A percentile compares a stretch with the other conserved stretches of the same genome.
phyloP scores from a whole-genome alignment of 2,797 vertebrate genomes.

The Champsocephalus esox region DNA sequence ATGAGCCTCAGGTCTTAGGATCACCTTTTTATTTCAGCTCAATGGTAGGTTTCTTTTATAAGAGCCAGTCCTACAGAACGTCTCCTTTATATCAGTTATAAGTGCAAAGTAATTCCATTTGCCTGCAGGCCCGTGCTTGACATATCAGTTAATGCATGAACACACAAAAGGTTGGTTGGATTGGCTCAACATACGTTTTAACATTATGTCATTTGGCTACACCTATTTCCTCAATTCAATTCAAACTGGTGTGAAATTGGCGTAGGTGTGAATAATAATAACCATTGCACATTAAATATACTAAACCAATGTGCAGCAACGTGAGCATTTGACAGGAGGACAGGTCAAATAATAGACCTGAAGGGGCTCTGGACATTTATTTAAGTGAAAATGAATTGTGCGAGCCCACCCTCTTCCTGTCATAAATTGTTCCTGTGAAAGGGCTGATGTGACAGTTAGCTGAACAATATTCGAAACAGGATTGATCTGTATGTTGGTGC shows the following conservation, averaged over 20 bases:
- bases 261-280: background rate
- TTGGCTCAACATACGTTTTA: constrained; percentile 35
- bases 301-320: constrained; percentile 3
- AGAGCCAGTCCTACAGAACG: constrained; percentile 15
- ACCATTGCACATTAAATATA: background rate
- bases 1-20: constrained; percentile 38
- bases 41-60: constrained; percentile 31
- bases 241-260: constrained; percentile 11
- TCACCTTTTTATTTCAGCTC: constrained; percentile 42
- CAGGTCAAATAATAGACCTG: constrained; percentile 38
- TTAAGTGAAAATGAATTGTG: constrained; percentile 70
- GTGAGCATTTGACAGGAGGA: constrained; percentile 11
- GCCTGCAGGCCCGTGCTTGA: constrained; percentile 44
- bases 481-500: constrained; percentile 78
- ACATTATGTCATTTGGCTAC: constrained; percentile 21
- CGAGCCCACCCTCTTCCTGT: constrained; percentile 50
- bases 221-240: constrained; percentile 15
- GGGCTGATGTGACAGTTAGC: constrained; percentile 78
- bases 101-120: constrained; percentile 53
- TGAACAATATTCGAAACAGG: constrained; percentile 70
- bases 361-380: constrained; percentile 46
- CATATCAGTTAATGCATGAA: constrained; percentile 36
- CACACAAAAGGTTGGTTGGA: constrained; percentile 19
- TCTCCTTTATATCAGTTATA: constrained; percentile 25
- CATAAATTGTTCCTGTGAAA: constrained; percentile 76